phyloP scores from a whole-genome alignment of 1,140 invertebrate genomes.

The Eubasilissa regina region DNA sequence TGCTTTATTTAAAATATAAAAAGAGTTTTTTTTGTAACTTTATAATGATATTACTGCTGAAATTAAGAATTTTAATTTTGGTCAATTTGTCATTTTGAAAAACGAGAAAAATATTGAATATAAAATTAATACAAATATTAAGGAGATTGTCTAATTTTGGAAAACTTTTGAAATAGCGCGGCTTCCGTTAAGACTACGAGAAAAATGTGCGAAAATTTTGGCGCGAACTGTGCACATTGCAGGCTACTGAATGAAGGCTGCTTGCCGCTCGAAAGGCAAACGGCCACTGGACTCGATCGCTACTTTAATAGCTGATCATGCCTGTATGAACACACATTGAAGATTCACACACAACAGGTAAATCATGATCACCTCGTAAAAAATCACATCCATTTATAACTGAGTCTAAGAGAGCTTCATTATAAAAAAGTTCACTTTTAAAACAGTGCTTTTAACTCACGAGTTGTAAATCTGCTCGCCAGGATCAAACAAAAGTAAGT shows the following conservation, averaged over 20 bases:
- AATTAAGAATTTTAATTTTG: too few species aligned
- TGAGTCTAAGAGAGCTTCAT: background rate
- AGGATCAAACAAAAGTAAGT: too few species aligned
- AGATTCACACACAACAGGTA: slow-evolving; percentile 18
- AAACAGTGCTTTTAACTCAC: background rate
- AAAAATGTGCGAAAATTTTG: slow-evolving; percentile 40
- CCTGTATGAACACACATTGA: slow-evolving; percentile 4
- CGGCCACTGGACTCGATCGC: slow-evolving; percentile 24
- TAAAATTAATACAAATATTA: too few species aligned
- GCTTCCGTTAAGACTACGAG: background rate
- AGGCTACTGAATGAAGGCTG: background rate
- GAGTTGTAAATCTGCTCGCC: too few species aligned
- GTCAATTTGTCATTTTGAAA: too few species aligned
- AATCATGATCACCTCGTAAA: slow-evolving; percentile 18
- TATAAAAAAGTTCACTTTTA: background rate
- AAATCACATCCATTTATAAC: background rate
- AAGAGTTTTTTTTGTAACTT: too few species aligned
- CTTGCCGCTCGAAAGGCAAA: slow-evolving; percentile 15
- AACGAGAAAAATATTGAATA: too few species aligned
- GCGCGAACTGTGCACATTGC: slow-evolving; percentile 12
- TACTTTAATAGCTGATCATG: slow-evolving; percentile 18
- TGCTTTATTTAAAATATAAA: too few species aligned
- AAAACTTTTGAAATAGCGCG: slow-evolving; percentile 23
- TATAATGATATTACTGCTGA: too few species aligned
- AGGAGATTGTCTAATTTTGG: background rate